Evolutionary conservation across 2,797 vertebrate species (phyloP).

Genomic region (Crocodylus rhombifer): DNA sequence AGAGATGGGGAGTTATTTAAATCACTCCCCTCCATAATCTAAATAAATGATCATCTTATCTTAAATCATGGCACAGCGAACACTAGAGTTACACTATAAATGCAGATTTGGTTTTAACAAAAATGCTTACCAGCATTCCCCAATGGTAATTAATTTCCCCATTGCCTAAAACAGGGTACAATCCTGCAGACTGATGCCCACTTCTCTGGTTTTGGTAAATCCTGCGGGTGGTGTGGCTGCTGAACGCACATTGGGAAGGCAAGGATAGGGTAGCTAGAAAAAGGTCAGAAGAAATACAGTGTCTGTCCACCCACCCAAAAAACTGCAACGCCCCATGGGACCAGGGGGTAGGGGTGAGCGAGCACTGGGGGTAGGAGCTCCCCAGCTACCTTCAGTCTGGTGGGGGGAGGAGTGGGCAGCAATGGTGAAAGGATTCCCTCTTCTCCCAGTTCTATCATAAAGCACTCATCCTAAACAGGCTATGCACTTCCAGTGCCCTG

Average conservation of each 20-base stretch:
- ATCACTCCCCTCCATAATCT: neutral
- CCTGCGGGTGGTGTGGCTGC: neutral
- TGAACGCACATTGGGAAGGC: neutral
- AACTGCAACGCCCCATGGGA: neutral
- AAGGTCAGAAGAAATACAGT: conserved; percentile 10
- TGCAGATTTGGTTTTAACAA: conserved; percentile 41
- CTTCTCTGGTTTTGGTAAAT: neutral
- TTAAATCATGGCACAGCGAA: conserved; percentile 39
- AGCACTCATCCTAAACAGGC: neutral
- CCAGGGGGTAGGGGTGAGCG: neutral
- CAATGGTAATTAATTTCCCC: neutral
- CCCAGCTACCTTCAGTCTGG: rapidly evolving
- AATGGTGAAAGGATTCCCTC: neutral
- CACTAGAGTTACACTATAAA: conserved; percentile 19
- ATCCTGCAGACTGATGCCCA: neutral
- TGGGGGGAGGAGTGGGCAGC: neutral
- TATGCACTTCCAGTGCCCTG: neutral
- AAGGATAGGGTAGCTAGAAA: neutral
- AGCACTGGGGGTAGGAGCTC: neutral
- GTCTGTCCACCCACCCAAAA: neutral
- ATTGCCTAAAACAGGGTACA: neutral
- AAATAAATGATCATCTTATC: conserved; percentile 17
- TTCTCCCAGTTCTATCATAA: neutral
- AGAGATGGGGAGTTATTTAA: conserved; percentile 1
- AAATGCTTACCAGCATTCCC: neutral